Conservation (phyloP, 2,113 vertebrate species). For the Pycnonotus jocosus region DNA sequence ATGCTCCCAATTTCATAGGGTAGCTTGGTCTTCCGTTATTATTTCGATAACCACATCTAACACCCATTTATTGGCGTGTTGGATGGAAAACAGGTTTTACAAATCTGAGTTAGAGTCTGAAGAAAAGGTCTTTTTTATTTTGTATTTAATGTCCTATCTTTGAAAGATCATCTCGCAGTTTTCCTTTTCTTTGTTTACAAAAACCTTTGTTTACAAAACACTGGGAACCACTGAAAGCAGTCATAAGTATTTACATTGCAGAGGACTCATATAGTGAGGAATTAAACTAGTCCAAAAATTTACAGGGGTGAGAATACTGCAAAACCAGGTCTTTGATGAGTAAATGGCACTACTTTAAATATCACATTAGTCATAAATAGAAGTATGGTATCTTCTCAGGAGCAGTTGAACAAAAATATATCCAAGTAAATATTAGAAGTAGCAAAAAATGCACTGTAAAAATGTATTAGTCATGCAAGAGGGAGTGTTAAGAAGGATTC, state of each 20-base stretch:
- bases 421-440: background rate
- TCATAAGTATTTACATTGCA: background rate
- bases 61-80: background rate
- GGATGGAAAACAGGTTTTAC: background rate
- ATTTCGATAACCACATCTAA: background rate
- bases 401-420: background rate
- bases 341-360: background rate
- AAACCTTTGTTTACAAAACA: background rate
- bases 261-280: background rate
- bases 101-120: background rate
- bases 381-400: background rate
- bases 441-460: background rate
- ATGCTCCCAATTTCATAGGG: rapidly evolving
- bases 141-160: background rate
- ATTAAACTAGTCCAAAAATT: background rate
- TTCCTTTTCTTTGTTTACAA: background rate
- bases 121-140: background rate
- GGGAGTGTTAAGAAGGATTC: background rate
- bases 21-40: background rate
- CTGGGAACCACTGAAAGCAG: background rate
- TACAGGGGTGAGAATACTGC: background rate
- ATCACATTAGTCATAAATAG: background rate
- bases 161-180: background rate
- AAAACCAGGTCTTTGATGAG: background rate
- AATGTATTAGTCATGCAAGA: background rate